phyloP scores from a whole-genome alignment of 2,113 vertebrate species.

The Hyaena hyaena region DNA sequence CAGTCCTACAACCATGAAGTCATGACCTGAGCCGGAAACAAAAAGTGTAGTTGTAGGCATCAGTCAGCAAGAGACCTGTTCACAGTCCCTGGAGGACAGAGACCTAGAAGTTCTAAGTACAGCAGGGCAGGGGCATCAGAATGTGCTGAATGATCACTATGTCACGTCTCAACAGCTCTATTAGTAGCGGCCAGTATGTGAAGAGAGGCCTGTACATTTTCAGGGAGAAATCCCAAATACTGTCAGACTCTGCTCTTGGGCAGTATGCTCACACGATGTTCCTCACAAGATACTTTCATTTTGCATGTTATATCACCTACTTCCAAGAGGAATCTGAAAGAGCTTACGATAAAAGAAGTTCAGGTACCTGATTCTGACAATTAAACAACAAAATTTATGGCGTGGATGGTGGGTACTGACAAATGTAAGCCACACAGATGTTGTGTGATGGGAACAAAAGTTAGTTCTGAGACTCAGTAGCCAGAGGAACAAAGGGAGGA shows the following conservation, averaged over 20 bases:
- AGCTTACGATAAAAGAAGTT: neutral
- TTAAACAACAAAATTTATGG: neutral
- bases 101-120: neutral
- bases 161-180: neutral
- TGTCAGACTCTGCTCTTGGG: neutral
- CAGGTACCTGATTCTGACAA: neutral
- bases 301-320: neutral
- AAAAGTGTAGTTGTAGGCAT: neutral
- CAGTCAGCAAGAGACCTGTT: too few relatives aligned
- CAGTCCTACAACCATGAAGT: too few relatives aligned
- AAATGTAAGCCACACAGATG: neutral
- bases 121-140: neutral
- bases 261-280: neutral
- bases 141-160: neutral
- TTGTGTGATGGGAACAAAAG: neutral
- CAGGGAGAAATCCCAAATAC: neutral
- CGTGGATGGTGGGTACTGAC: neutral
- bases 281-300: neutral
- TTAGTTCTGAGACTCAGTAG: neutral
- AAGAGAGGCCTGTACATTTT: neutral
- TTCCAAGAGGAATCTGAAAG: neutral
- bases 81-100: neutral
- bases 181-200: neutral
- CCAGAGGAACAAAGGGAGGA: neutral
- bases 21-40: neutral